These are phyloP conservation scores for Meghimatium bilineatum DNA, from an alignment of 2,888 invertebrate genomes.

Conservation along the genomic window DNA sequence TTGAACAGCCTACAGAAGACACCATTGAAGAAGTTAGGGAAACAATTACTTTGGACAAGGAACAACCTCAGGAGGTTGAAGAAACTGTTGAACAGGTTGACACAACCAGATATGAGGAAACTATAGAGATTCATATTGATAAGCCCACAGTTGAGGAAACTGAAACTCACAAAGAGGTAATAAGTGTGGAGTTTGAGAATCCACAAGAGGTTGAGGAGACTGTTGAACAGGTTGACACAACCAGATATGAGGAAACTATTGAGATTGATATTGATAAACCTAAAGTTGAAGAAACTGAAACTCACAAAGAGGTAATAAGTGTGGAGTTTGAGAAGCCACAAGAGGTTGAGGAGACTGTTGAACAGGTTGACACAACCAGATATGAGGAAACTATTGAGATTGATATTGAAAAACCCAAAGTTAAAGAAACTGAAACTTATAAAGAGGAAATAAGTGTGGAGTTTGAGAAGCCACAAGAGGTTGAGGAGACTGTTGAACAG, in stretches of 20 bases:
- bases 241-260: constrained; percentile 37
- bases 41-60: constrained; percentile 41
- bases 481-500: constrained; percentile 57
- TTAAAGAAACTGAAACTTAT: constrained; percentile 42
- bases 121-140: neutral
- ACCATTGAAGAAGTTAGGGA: constrained; percentile 47
- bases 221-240: constrained; percentile 47
- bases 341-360: constrained; percentile 48
- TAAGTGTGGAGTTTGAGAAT: constrained; percentile 41
- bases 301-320: constrained; percentile 50
- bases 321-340: constrained; percentile 50
- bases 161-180: constrained; percentile 41
- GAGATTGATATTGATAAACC: constrained; percentile 49
- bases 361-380: constrained; percentile 36
- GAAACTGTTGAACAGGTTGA: constrained; percentile 37
- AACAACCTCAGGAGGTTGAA: constrained; percentile 56
- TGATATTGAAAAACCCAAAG: constrained; percentile 34
- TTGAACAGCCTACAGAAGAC: constrained; percentile 51
- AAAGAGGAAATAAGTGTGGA: too few relatives aligned
- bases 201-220: constrained; percentile 49
- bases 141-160: constrained; percentile 40
- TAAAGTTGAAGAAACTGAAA: constrained; percentile 49
- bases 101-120: constrained; percentile 25
- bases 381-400: constrained; percentile 43
- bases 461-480: constrained; percentile 51